phyloP scores from a whole-genome alignment of 2,888 invertebrate species.

The Pachycephus smyrnensis region DNA sequence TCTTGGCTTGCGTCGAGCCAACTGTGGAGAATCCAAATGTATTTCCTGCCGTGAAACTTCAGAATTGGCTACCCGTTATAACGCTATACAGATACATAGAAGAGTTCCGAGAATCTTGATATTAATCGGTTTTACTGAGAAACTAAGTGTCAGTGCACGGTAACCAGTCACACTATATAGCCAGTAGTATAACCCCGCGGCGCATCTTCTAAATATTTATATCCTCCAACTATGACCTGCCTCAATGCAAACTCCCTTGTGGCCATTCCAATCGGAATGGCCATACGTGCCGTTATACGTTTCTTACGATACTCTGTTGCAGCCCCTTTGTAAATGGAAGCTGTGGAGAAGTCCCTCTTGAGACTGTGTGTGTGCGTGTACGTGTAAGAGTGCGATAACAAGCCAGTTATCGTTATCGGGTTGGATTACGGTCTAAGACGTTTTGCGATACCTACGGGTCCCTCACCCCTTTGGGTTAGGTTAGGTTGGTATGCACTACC shows the following conservation, averaged over 20 bases:
- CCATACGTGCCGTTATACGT: background rate
- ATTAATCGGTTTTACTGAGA: background rate
- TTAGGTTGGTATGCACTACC: background rate
- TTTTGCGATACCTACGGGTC: constrained; percentile 27
- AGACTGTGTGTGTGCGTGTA: background rate
- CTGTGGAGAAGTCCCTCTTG: background rate
- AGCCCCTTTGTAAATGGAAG: background rate
- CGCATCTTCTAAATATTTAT: constrained; percentile 53
- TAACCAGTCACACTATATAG: background rate
- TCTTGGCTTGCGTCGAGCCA: background rate
- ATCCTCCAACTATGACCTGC: constrained; percentile 48
- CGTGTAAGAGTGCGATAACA: background rate
- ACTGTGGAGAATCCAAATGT: background rate
- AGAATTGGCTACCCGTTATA: background rate
- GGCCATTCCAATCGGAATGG: constrained; percentile 24
- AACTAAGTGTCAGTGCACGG: background rate
- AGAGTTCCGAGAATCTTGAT: background rate
- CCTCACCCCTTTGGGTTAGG: background rate
- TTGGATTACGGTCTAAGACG: constrained; percentile 43
- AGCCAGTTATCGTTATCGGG: constrained; percentile 44
- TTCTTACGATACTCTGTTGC: background rate
- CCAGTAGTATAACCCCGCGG: background rate
- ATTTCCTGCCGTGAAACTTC: background rate
- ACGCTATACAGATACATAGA: background rate
- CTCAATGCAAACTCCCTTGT: constrained; percentile 38